Evolutionary conservation across 2,797 vertebrate genomes (phyloP).

Genomic region (Lindbergichthys nudifrons): DNA sequence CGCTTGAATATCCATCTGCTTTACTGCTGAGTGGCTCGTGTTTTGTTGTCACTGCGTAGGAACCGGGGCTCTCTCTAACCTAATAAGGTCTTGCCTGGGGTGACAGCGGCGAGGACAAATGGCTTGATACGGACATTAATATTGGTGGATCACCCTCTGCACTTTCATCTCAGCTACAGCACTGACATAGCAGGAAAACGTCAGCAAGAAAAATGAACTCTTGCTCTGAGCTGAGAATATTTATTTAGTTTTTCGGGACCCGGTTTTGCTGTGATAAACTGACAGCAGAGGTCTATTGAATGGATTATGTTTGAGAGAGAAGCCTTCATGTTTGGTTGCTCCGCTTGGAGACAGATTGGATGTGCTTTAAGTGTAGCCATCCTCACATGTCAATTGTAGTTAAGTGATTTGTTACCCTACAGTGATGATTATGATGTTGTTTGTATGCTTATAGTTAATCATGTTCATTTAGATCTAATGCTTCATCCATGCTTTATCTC

Average conservation of each 20-base stretch:
- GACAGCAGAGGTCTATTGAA: slow-evolving; percentile 46
- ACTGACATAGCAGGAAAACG: slow-evolving; percentile 71
- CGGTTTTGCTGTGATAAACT: slow-evolving; percentile 60
- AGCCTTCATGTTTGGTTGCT: slow-evolving; percentile 27
- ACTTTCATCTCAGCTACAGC: slow-evolving; percentile 61
- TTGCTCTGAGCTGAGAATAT: slow-evolving; percentile 62
- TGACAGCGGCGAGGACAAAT: slow-evolving; percentile 72
- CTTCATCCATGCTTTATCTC: not conserved
- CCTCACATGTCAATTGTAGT: slow-evolving; percentile 36
- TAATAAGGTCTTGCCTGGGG: slow-evolving; percentile 76
- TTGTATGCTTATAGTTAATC: not conserved
- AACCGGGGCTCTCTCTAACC: slow-evolving; percentile 70
- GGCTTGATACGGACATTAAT: slow-evolving; percentile 73
- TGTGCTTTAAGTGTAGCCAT: slow-evolving; percentile 28
- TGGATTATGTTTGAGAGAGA: slow-evolving; percentile 53
- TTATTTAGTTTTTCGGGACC: slow-evolving; percentile 62
- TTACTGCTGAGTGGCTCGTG: slow-evolving; percentile 58
- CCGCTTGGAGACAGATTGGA: slow-evolving; percentile 26
- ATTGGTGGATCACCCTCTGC: slow-evolving; percentile 71
- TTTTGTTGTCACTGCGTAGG: slow-evolving; percentile 70
- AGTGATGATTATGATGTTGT: slow-evolving; percentile 7
- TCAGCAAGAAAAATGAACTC: slow-evolving; percentile 73
- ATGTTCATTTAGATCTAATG: not conserved
- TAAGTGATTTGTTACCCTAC: slow-evolving; percentile 19
- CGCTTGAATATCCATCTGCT: slow-evolving; percentile 61